Evolutionary conservation across 2,797 vertebrate species (phyloP).

Genomic region (Rhinella marina): DNA sequence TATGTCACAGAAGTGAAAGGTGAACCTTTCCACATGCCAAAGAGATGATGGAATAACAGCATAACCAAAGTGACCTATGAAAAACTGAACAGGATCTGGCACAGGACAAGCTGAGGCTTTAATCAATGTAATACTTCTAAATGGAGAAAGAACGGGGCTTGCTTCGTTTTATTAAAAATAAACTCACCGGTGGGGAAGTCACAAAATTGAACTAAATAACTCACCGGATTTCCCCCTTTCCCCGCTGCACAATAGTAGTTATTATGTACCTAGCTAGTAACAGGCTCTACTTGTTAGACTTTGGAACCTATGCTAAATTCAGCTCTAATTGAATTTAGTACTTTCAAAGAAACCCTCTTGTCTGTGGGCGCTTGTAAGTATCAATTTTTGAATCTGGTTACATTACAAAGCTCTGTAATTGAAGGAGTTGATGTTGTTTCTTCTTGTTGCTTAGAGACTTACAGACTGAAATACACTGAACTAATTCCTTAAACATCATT

Average conservation of each 20-base stretch:
- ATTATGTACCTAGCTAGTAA: slow-evolving; percentile 70
- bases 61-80: slow-evolving; percentile 4
- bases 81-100: slow-evolving; percentile 3
- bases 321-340: slow-evolving; percentile 73
- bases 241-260: slow-evolving; percentile 66
- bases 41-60: not conserved
- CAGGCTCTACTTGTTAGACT: slow-evolving; percentile 75
- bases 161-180: slow-evolving; percentile 33
- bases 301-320: slow-evolving; percentile 71
- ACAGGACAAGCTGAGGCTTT: not conserved
- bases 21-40: slow-evolving; percentile 14
- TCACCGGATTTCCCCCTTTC: slow-evolving; percentile 69
- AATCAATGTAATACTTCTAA: not conserved
- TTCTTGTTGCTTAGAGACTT: slow-evolving; percentile 33
- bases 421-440: slow-evolving; percentile 27
- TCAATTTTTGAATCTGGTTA: slow-evolving; percentile 47
- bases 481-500: slow-evolving; percentile 4
- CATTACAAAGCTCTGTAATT: slow-evolving; percentile 36
- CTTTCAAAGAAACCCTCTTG: slow-evolving; percentile 71
- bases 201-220: slow-evolving; percentile 69
- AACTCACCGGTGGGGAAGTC: slow-evolving; percentile 70
- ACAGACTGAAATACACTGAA: slow-evolving; percentile 7
- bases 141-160: slow-evolving; percentile 18
- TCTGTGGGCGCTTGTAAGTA: slow-evolving; percentile 64
- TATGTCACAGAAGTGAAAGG: not conserved